Evolutionary conservation across 2,113 vertebrate species (phyloP).

Genomic region (Hippocampus zosterae): DNA sequence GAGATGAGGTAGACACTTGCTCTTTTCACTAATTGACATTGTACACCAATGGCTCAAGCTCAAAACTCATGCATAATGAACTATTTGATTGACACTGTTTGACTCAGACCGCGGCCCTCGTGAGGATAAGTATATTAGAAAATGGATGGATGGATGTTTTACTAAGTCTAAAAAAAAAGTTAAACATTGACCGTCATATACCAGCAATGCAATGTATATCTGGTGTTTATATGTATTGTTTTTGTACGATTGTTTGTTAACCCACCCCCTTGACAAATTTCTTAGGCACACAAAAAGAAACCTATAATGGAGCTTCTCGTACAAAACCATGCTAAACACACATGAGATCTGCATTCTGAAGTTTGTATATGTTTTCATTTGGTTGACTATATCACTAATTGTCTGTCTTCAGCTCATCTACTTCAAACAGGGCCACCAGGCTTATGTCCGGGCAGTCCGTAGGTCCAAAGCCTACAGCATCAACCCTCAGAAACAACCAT

Average conservation of each 20-base stretch:
- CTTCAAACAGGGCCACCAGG: constrained; percentile 97
- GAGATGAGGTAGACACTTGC: constrained; percentile 81
- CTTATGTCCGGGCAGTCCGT: constrained; percentile 92
- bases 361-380: not conserved
- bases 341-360: not conserved
- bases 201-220: not conserved
- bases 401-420: constrained; percentile 83
- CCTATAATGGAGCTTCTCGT: not conserved
- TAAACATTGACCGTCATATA: not conserved
- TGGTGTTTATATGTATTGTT: too few species aligned
- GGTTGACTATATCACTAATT: not conserved
- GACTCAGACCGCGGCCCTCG: too few species aligned
- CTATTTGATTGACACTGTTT: not conserved
- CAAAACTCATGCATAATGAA: too few species aligned
- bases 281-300: not conserved
- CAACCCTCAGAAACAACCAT: constrained; percentile 96
- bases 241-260: too few species aligned
- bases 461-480: constrained; percentile 91
- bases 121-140: too few species aligned
- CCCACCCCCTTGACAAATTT: too few species aligned
- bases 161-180: too few species aligned
- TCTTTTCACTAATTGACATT: not conserved
- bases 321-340: not conserved
- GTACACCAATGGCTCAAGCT: not conserved
- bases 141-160: too few species aligned